These are phyloP conservation scores for Tenthredo scrophulariae DNA, from an alignment of 2,888 invertebrate genomes.

Conservation along the genomic window DNA sequence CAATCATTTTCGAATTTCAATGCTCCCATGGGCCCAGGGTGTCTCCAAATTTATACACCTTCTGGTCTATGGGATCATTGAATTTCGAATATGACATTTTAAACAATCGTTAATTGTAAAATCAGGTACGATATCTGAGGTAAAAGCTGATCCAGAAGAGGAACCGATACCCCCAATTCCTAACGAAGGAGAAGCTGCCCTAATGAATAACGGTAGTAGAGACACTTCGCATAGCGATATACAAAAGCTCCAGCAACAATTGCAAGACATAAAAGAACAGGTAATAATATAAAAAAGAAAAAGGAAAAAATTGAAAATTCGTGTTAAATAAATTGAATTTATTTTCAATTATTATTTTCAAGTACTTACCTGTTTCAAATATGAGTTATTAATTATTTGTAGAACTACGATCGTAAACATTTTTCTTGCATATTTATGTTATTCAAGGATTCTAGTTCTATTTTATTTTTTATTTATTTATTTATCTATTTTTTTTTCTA, in stretches of 20 bases:
- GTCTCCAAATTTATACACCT: no score
- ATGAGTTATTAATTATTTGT: constrained; percentile 1
- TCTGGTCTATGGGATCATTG: no score
- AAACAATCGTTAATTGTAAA: neutral
- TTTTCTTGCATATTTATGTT: neutral
- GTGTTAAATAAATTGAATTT: no score
- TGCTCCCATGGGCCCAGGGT: no score
- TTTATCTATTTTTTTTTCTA: constrained; percentile 52
- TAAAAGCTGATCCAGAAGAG: constrained; percentile 79
- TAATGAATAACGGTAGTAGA: constrained; percentile 85
- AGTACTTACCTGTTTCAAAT: no score
- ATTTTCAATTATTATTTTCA: neutral
- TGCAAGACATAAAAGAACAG: constrained; percentile 98
- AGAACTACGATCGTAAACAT: neutral
- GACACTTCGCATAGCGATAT: constrained; percentile 88
- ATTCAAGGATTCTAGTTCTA: neutral
- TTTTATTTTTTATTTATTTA: constrained; percentile 21
- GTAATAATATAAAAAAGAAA: constrained; percentile 80
- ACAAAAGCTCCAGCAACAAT: constrained; percentile 94
- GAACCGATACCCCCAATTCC: constrained; percentile 75
- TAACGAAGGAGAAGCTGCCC: constrained; percentile 73
- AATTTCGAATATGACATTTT: neutral
- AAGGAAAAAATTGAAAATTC: neutral
- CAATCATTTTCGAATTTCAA: no score
- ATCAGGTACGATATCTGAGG: constrained; percentile 79